Base-by-base conservation (phyloP, 2,797 vertebrate species). In the Spinibarbus caldwelli region DNA sequence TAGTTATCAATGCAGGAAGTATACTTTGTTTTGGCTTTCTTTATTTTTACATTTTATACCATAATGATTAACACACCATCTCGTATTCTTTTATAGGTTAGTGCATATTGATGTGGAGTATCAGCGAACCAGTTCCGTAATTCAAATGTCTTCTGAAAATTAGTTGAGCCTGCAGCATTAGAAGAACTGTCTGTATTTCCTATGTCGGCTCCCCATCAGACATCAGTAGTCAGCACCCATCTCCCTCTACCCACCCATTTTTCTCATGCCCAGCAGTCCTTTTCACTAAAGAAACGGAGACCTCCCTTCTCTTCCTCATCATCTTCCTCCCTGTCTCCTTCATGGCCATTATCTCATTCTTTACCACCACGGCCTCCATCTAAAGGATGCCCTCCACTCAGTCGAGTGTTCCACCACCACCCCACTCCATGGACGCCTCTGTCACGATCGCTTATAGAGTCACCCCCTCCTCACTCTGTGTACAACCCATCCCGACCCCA, bases 221-320 rank as follows among this genome's bases (percentile, higher is more conserved):
- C 92, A 15, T 82, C 94, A 10, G 85, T 91, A 52, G 90, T 93
- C 75, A 91, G 93, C 82, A 93, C 94, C 9, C 92, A 96, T 6
- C 92, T 96, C 34, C 96, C 97, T 2, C 90, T 96, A 14, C 97
- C 97, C 0, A 90, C 93, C 54, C 96, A 97, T 90, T 97, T 97
- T 82, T 93, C 90, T 71, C 93, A 96, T 0, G 96, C 97, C 9
- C 95, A 97, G 88, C 95, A 95, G 89, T 95, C 95, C 54, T 97
- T 97, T 90, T 97, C 96, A 36, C 92, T 95, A 10, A 97, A 97
- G 91, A 97, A 94, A 89, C 93, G 96, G 0, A 90, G 91, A 2
- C 87, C 90, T 9, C 94, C 92, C 1, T 90, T 92, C 75, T 94
- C 93, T 77, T 92, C 92, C 0, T 93, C 92, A 0, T 94, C 94